A percentile compares a stretch with the other conserved stretches of the same genome.
Conservation (phyloP, 2,888 invertebrate genomes). For the Pseudoips prasinana region DNA sequence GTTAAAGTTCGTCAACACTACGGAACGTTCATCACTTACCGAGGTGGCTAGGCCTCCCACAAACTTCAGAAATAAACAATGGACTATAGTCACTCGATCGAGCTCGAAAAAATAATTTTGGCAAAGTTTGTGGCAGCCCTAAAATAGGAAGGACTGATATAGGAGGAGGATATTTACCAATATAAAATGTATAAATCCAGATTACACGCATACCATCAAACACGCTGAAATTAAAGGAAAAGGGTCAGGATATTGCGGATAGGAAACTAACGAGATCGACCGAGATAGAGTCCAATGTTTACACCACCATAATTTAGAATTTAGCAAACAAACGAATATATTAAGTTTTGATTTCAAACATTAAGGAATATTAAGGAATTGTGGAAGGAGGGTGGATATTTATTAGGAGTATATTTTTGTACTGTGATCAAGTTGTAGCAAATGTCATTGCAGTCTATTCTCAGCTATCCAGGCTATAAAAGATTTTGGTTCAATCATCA, state of each 20-base stretch:
- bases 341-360: no score
- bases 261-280: slow-evolving; percentile 32
- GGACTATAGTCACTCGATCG: slow-evolving; percentile 65
- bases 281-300: slow-evolving; percentile 71
- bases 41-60: slow-evolving; percentile 68
- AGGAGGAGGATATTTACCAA: slow-evolving; percentile 69
- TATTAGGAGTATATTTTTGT: no score
- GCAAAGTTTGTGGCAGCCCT: slow-evolving; percentile 71
- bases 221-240: slow-evolving; percentile 74
- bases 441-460: no score
- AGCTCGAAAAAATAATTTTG: slow-evolving; percentile 38
- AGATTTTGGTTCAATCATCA: no score
- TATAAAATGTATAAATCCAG: slow-evolving; percentile 64
- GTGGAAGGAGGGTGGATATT: no score
- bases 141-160: slow-evolving; percentile 33
- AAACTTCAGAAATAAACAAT: slow-evolving; percentile 61
- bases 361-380: no score
- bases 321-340: slow-evolving; percentile 28
- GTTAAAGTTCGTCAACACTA: no score
- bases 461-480: no score
- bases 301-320: slow-evolving; percentile 53
- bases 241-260: slow-evolving; percentile 34
- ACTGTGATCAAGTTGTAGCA: no score
- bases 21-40: no score
- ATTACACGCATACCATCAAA: slow-evolving; percentile 82